Conservation (phyloP, 2,113 vertebrate species). For the Dinomys branickii region DNA sequence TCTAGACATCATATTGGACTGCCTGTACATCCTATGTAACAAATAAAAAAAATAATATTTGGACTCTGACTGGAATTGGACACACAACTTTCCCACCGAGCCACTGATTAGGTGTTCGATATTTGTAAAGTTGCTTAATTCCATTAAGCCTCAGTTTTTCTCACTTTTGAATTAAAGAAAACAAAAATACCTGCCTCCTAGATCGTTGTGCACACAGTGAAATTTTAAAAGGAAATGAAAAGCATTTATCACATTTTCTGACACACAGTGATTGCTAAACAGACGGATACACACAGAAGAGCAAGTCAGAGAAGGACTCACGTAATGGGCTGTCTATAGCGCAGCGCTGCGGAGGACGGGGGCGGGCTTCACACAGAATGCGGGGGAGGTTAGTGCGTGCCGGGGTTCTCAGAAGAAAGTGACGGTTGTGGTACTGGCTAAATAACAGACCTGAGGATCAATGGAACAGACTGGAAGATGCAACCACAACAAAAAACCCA, state of each 20-base stretch:
- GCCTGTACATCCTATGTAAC: neutral
- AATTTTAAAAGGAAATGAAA: conserved; percentile 5
- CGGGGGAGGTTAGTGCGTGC: neutral
- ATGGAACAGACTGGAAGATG: too few species aligned
- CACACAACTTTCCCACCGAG: neutral
- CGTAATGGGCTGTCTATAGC: neutral
- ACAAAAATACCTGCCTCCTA: neutral
- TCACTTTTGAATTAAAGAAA: neutral
- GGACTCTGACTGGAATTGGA: neutral
- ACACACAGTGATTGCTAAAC: neutral
- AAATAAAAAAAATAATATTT: neutral
- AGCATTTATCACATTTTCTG: neutral
- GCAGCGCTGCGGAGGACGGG: neutral
- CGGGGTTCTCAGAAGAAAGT: neutral
- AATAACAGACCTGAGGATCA: too few species aligned
- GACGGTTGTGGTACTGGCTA: too few species aligned
- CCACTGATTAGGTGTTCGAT: neutral
- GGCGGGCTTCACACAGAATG: neutral
- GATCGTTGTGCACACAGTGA: neutral
- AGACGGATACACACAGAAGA: neutral
- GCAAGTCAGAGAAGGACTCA: neutral
- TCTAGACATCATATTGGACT: neutral
- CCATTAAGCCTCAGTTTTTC: neutral
- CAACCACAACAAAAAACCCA: too few species aligned
- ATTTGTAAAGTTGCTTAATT: neutral